Conservation (phyloP, 1,140 invertebrate species). For the Metopolophium dirhodum region DNA sequence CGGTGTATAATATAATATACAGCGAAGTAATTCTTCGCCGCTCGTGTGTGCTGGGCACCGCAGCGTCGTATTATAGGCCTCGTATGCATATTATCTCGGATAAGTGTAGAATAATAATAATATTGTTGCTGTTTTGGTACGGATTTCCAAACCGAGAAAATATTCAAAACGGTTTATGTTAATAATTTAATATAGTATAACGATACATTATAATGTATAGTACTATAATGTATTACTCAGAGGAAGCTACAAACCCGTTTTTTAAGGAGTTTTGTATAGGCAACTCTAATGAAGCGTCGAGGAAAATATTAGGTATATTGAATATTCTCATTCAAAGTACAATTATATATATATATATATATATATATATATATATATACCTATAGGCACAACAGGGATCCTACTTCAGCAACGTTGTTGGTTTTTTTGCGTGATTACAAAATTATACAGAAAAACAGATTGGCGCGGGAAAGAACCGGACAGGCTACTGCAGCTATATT, state of each 20-base stretch:
- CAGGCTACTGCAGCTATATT: too few relatives aligned
- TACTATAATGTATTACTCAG: background rate
- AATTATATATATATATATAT: too few relatives aligned
- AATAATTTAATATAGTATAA: background rate
- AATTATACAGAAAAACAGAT: background rate
- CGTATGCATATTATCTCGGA: background rate
- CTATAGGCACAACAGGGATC: too few relatives aligned
- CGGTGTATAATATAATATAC: background rate
- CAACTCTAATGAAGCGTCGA: background rate
- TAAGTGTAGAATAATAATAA: background rate
- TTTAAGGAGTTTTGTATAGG: background rate
- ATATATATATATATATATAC: background rate
- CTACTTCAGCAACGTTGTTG: background rate
- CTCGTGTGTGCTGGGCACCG: background rate
- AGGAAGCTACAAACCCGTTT: background rate
- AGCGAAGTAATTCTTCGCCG: conserved; percentile 16
- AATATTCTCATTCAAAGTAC: too few relatives aligned
- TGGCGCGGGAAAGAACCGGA: background rate
- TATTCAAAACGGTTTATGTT: background rate
- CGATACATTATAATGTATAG: background rate
- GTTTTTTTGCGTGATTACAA: background rate
- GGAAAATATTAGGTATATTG: background rate
- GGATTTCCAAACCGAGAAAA: background rate
- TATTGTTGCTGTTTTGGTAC: background rate
- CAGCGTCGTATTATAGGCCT: conserved; percentile 5